phyloP scores from a whole-genome alignment of 2,113 vertebrate species.

The Cariama cristata region DNA sequence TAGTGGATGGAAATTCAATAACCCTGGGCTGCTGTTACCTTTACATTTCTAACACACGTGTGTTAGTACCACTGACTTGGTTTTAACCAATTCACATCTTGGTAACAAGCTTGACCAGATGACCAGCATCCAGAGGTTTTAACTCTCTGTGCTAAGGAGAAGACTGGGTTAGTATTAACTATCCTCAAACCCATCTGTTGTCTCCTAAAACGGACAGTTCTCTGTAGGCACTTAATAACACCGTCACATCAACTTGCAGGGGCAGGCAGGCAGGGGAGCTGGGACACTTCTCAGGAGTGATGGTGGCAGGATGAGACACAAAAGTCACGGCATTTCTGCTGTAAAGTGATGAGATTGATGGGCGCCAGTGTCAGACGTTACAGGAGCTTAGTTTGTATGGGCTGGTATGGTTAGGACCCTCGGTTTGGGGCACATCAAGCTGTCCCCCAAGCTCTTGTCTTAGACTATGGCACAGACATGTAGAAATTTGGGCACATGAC shows the following conservation, averaged over 20 bases:
- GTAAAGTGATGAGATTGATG: not conserved
- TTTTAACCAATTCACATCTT: not conserved
- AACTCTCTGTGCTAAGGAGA: not conserved
- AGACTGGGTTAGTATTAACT: not conserved
- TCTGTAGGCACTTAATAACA: not conserved
- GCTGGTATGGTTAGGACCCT: not conserved
- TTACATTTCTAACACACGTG: not conserved
- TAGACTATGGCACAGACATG: not conserved
- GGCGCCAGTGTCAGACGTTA: not conserved
- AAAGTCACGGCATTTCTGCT: not conserved
- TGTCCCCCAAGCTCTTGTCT: not conserved
- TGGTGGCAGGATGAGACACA: accelerated
- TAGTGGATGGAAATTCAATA: not conserved
- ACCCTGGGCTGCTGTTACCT: not conserved
- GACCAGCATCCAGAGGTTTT: not conserved
- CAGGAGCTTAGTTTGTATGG: not conserved
- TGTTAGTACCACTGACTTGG: not conserved
- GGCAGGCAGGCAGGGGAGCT: not conserved
- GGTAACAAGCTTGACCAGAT: not conserved
- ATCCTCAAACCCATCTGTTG: not conserved
- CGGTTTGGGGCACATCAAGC: not conserved
- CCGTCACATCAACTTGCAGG: not conserved
- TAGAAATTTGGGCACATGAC: not conserved
- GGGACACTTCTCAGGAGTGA: not conserved
- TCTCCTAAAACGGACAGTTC: not conserved